Percentiles rank a stretch among this genome's conserved stretches.
Evolutionary conservation across 2,113 vertebrate species (phyloP).

Genomic region (Xiphophorus maculatus): DNA sequence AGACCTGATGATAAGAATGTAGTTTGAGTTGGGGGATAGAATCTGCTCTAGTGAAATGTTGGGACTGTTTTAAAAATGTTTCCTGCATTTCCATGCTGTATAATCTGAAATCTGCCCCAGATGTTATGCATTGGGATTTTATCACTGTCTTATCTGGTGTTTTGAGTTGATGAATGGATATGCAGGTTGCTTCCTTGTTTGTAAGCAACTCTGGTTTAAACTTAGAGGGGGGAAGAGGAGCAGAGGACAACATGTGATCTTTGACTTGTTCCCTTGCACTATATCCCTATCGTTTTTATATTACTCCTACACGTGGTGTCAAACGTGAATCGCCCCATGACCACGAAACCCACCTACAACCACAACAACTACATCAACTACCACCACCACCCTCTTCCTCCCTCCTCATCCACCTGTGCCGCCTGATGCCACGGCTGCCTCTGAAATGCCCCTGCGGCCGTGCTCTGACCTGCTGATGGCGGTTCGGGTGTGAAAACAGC

Average conservation of each 20-base stretch:
- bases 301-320: conserved; percentile 91
- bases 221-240: conserved; percentile 75
- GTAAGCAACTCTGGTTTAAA: conserved; percentile 78
- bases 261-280: conserved; percentile 88
- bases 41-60: conserved; percentile 26
- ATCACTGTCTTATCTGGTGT: conserved; percentile 54
- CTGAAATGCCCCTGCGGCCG: conserved; percentile 77
- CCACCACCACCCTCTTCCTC: conserved; percentile 77
- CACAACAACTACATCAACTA: conserved; percentile 78
- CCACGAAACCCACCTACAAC: conserved; percentile 87
- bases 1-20: conserved; percentile 13
- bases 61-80: conserved; percentile 26
- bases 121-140: conserved; percentile 48
- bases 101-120: conserved; percentile 41
- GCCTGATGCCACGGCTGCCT: conserved; percentile 74
- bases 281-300: conserved; percentile 89
- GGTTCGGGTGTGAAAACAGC: conserved; percentile 81
- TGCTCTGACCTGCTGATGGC: conserved; percentile 77
- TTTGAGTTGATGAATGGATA: conserved; percentile 84
- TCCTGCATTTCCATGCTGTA: conserved; percentile 50
- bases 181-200: conserved; percentile 82
- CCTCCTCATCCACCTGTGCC: conserved; percentile 81
- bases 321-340: conserved; percentile 92
- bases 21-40: conserved; percentile 19
- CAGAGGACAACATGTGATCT: conserved; percentile 84